A percentile compares a stretch with the other conserved stretches of the same genome.
phyloP scores from a whole-genome alignment of 2,113 vertebrate species.

The Pseudopodoces humilis region DNA sequence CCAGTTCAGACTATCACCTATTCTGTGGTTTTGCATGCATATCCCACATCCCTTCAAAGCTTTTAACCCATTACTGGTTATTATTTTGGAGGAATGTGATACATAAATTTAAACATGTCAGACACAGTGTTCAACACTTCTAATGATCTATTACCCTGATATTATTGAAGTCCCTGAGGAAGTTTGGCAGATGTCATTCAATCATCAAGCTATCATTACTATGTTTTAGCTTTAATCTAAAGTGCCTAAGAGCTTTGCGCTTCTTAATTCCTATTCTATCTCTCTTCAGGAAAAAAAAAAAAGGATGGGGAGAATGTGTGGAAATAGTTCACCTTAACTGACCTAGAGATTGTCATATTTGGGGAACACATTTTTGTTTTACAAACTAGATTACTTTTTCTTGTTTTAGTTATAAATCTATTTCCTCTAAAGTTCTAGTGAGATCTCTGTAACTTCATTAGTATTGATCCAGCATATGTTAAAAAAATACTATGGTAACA shows the following conservation, averaged over 20 bases:
- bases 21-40: constrained; percentile 30
- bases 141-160: constrained; percentile 79
- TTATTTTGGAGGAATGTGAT: constrained; percentile 67
- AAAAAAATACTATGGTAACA: neutral
- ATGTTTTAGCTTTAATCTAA: constrained; percentile 54
- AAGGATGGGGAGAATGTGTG: neutral
- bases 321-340: constrained; percentile 46
- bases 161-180: constrained; percentile 76
- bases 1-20: constrained; percentile 47
- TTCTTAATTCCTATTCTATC: constrained; percentile 40
- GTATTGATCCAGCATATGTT: neutral
- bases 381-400: neutral
- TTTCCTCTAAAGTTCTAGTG: neutral
- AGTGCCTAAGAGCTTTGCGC: constrained; percentile 30
- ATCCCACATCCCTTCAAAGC: constrained; percentile 3
- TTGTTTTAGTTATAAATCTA: neutral
- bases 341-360: neutral
- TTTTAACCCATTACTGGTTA: constrained; percentile 56
- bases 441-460: neutral
- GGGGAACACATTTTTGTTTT: neutral
- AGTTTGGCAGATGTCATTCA: constrained; percentile 68
- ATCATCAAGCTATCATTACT: constrained; percentile 59
- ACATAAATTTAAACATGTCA: constrained; percentile 78
- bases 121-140: constrained; percentile 71
- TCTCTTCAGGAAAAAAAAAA: neutral